Base-by-base conservation (phyloP, 2,797 vertebrate genomes). In the Natrix natrix region DNA sequence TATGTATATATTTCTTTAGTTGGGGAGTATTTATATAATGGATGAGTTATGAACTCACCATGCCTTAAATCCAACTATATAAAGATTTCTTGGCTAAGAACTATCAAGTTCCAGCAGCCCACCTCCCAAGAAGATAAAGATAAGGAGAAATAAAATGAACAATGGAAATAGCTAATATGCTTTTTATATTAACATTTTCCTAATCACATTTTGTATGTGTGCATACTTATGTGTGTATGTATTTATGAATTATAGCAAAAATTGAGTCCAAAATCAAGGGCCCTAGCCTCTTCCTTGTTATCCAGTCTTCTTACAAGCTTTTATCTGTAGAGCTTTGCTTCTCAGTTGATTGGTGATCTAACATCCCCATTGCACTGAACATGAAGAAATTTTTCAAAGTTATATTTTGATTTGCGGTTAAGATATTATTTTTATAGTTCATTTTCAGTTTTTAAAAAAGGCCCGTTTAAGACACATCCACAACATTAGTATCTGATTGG, bases 1-100 rank as follows among this genome's bases (percentile, higher is more conserved):
- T 92, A 7, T 92, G n/a, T 91, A 83, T 93, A 74, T 93, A 88
- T 69, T 95, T 94, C 88, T 95, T 32, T 92, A 91, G 78, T 69
- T 94, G 52, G 14, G 0, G 0, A 37, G 26, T 95, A 88, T 95
- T 96, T 95, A 92, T 95, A 91, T 95, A 93, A 92, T 63, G 74
- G 4, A 61, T 66, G 78, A 94, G 5, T 22, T 92, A 95, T 90
- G 89, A 95, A 90, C n/a, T 90, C 52, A 78, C 22, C 37, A 57
- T 94, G 91, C 13, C 91, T 56, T 56, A 74, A 52, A 13, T 88
- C 87, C 93, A 93, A 91, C 92, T 94, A 54, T 88, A 5, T 88
- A 24, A 28, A 83, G 4, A 60, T 13, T 88, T 88, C 63, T 94
- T 92, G 88, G 88, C 89, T 86, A 32, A 90, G 37, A 86, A 26